Evolutionary conservation across 2,797 vertebrate species (phyloP).

Genomic region (Pterois miles): DNA sequence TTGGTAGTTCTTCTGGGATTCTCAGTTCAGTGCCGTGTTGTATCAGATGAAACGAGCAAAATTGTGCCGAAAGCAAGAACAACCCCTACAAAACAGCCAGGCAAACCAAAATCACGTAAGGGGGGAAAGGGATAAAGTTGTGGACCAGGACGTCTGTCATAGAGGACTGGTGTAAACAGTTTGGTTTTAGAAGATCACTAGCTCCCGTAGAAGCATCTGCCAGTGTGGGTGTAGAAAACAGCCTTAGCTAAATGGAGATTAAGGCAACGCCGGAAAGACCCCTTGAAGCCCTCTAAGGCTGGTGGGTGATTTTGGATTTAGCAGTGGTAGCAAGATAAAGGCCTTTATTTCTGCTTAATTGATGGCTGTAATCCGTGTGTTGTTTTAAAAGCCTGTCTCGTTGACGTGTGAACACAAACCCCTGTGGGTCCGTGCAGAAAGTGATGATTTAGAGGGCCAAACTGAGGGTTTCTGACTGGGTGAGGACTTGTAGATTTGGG

Average conservation of each 20-base stretch:
- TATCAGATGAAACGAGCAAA: conserved; percentile 9
- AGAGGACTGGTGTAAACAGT: conserved; percentile 33
- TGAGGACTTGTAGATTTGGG: conserved; percentile 6
- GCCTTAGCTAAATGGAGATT: conserved; percentile 71
- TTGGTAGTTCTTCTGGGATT: not conserved
- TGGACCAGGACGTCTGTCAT: conserved; percentile 2
- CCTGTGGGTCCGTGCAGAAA: conserved; percentile 26
- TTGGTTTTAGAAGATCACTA: conserved; percentile 50
- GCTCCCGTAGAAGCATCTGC: conserved; percentile 48
- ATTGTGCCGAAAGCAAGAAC: not conserved
- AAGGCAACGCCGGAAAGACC: conserved; percentile 61
- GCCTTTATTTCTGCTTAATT: conserved; percentile 71
- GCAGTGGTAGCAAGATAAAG: conserved; percentile 67
- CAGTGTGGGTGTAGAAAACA: conserved; percentile 65
- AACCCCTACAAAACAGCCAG: not conserved
- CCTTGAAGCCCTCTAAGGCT: conserved; percentile 67
- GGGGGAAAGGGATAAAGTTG: not conserved
- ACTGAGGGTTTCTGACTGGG: conserved; percentile 15
- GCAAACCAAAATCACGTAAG: not conserved
- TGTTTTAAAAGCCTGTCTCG: conserved; percentile 57
- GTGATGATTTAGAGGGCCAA: conserved; percentile 30
- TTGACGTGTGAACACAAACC: conserved; percentile 56
- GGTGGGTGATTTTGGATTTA: conserved; percentile 77
- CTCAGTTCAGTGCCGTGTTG: not conserved
- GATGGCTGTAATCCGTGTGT: conserved; percentile 76